These are phyloP conservation scores for Anagrus nilaparvatae DNA, from an alignment of 1,140 invertebrate genomes.

Conservation along the genomic window DNA sequence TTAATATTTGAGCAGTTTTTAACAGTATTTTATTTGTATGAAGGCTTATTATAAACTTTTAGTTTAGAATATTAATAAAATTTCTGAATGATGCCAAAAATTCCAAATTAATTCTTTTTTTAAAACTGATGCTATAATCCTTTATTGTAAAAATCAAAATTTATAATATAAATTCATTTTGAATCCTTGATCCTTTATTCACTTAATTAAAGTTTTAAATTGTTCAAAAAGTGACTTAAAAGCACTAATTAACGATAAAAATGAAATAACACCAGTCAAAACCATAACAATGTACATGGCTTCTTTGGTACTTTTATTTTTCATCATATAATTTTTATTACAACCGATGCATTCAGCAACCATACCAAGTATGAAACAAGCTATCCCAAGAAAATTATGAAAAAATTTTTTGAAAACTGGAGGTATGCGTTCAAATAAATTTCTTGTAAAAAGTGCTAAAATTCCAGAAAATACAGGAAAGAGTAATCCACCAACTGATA, in stretches of 20 bases:
- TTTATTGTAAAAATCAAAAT: too few relatives aligned
- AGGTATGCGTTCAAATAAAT: constrained; percentile 21
- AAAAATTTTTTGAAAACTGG: constrained; percentile 26
- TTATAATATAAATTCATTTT: too few relatives aligned
- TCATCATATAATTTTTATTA: constrained; percentile 18
- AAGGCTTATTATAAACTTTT: too few relatives aligned
- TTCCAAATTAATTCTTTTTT: too few relatives aligned
- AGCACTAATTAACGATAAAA: constrained; percentile 22
- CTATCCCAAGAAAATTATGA: constrained; percentile 30
- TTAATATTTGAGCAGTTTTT: too few relatives aligned
- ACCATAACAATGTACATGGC: constrained; percentile 14
- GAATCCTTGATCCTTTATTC: too few relatives aligned
- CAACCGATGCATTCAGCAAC: constrained; percentile 22
- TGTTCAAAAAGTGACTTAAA: constrained; percentile 20
- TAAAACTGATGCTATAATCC: too few relatives aligned
- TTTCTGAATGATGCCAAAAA: too few relatives aligned
- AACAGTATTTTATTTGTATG: too few relatives aligned
- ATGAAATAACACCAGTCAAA: constrained; percentile 17
- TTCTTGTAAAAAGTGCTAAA: constrained; percentile 22
- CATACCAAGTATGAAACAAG: constrained; percentile 30
- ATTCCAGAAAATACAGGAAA: constrained; percentile 21
- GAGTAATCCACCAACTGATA: constrained; percentile 21
- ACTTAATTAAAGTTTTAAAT: constrained; percentile 1
- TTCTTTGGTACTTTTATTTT: not conserved
- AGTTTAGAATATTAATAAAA: too few relatives aligned